Evolutionary conservation across 2,797 vertebrate genomes (phyloP).

Genomic region (Jordanella pulchra): DNA sequence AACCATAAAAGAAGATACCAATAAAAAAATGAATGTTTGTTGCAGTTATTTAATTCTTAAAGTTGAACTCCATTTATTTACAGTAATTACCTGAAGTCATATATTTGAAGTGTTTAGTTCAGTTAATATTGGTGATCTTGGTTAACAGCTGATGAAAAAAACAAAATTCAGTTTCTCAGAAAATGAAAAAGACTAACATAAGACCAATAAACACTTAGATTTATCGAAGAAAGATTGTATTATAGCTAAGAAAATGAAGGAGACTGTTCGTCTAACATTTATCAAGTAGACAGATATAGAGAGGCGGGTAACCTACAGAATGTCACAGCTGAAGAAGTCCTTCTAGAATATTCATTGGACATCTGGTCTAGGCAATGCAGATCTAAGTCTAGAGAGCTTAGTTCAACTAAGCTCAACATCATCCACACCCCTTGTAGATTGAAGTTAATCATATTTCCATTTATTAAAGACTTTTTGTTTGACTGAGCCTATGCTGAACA

Average conservation of each 20-base stretch:
- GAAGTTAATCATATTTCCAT: too few species aligned
- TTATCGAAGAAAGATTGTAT: not conserved
- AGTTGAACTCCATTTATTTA: not conserved
- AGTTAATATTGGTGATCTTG: not conserved
- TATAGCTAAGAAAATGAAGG: not conserved
- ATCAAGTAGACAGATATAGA: not conserved
- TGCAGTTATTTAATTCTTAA: not conserved
- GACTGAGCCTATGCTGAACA: too few species aligned
- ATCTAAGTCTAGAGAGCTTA: too few species aligned
- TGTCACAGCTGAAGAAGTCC: not conserved
- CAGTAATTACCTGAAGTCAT: not conserved
- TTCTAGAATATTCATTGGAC: not conserved
- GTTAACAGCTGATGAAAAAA: not conserved
- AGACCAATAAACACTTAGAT: not conserved
- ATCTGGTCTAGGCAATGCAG: too few species aligned
- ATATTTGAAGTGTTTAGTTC: not conserved
- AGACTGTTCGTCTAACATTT: not conserved
- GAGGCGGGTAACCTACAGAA: not conserved
- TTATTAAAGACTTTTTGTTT: too few species aligned
- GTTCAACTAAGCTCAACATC: not conserved
- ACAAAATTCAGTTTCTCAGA: not conserved
- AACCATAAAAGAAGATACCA: not conserved
- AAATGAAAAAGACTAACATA: not conserved
- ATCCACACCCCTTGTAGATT: not conserved
- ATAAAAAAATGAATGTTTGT: not conserved